phyloP scores from a whole-genome alignment of 1,140 invertebrate genomes.

The Drosophila novamexicana region DNA sequence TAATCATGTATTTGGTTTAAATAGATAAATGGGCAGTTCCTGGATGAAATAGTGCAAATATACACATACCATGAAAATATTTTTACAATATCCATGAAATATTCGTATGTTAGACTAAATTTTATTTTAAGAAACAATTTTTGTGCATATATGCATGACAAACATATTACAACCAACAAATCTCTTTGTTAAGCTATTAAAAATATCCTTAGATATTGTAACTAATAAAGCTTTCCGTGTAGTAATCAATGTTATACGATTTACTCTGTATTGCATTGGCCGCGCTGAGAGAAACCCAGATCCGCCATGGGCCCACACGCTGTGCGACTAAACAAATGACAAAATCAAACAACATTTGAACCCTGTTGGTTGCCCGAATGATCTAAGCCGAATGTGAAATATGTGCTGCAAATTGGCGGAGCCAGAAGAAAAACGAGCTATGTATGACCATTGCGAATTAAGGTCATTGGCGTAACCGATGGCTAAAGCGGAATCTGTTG shows the following conservation, averaged over 20 bases:
- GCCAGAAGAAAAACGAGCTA: slow-evolving; percentile 69
- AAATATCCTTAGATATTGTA: slow-evolving; percentile 33
- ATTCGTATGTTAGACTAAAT: slow-evolving; percentile 24
- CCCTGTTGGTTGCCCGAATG: slow-evolving; percentile 1
- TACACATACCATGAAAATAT: slow-evolving; percentile 52
- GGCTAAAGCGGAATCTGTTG: slow-evolving; percentile 28
- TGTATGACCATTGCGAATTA: slow-evolving; percentile 66
- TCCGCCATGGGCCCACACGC: slow-evolving; percentile 12
- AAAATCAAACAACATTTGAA: slow-evolving; percentile 30
- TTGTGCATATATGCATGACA: background rate
- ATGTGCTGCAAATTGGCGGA: slow-evolving; percentile 70
- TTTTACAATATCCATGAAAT: slow-evolving; percentile 50
- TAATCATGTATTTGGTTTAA: slow-evolving; percentile 13
- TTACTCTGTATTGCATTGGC: background rate
- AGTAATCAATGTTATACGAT: slow-evolving; percentile 45
- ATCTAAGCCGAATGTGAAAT: slow-evolving; percentile 54
- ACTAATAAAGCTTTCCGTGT: slow-evolving; percentile 73
- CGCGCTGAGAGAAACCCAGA: background rate
- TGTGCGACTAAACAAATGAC: slow-evolving; percentile 30
- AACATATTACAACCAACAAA: background rate
- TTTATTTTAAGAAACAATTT: slow-evolving; percentile 33
- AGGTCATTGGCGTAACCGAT: slow-evolving; percentile 61
- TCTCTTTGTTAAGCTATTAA: slow-evolving; percentile 26
- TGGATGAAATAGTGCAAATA: slow-evolving; percentile 81
- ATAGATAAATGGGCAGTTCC: slow-evolving; percentile 69